Base-by-base conservation (phyloP, 2,888 invertebrate species). In the Apantesis nais region DNA sequence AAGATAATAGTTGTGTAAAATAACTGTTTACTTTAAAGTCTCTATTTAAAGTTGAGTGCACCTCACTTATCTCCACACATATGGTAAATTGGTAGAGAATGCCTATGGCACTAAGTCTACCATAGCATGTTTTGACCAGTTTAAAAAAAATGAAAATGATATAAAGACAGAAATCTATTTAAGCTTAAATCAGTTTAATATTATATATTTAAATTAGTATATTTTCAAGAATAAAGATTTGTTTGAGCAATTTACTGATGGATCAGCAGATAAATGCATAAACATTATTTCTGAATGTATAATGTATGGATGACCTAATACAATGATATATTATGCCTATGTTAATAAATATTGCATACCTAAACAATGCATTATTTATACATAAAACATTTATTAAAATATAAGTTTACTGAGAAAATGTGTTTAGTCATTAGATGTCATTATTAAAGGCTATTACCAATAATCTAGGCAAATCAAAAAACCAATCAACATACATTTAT, bases 401-500 rank as follows among this genome's bases (percentile, higher is more conserved):
- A 52, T 4, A 66, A 12, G 37, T 37, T 25, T 34, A 66, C 22
- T 66, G 52, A 52, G 34, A n/a, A 48, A 48, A 65, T 52, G 11
- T 37, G 37, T 66, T n/a, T 37, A 58, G 58, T 58, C 39, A 66
- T 55, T 58, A 39, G 8, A 58, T 29, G 58, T 37, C 34, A 34
- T 48, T 25, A 52, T 58, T 5, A 29, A 58, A 0, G n/a, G 31
- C 7, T 11, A 25, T 55, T 66, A 66, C 55, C 55, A 29, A 37
- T 39, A 34, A 3, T 66, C 52, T 55, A 4, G 39, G 34, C 39
- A 58, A 37, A 66, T 67, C 61, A 70, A 60, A 62, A 66, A 74
- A 77, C 39, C 60, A 72, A 64, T 70, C 67, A 58, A 67, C 39
- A 68, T 61, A 67, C 75, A 74, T 67, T 70, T 75, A 82, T 74